Percentiles rank a stretch among this genome's conserved stretches.
Conservation (phyloP, 2,113 vertebrate genomes). For the Alaudala cheleensis region DNA sequence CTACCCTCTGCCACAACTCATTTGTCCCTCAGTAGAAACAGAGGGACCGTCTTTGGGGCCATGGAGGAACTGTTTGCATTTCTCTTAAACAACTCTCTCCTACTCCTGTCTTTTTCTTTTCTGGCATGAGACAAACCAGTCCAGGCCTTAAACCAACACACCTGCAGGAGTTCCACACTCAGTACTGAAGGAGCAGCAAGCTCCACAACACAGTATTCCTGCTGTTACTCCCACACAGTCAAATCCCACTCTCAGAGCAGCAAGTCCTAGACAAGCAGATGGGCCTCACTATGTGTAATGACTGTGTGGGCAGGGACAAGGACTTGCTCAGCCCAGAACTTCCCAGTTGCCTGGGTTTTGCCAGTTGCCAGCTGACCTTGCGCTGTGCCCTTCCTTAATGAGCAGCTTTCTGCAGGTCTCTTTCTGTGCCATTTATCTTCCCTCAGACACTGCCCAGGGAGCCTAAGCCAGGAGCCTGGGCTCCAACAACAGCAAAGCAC, state of each 20-base stretch:
- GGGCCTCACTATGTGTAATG: neutral
- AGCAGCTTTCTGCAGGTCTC: neutral
- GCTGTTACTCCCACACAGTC: neutral
- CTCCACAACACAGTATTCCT: neutral
- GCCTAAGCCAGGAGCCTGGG: neutral
- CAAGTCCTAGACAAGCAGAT: neutral
- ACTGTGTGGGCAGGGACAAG: neutral
- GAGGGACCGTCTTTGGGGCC: neutral
- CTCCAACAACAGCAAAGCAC: neutral
- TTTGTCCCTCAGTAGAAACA: neutral
- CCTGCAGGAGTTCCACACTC: neutral
- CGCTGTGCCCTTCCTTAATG: neutral
- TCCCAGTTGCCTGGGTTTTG: neutral
- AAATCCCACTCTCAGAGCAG: neutral
- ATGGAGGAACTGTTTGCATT: neutral
- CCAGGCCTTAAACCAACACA: neutral
- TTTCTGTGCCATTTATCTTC: neutral
- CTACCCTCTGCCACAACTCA: neutral
- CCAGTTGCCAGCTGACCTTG: neutral
- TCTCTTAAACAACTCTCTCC: neutral
- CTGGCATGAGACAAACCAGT: neutral
- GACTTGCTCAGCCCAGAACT: neutral
- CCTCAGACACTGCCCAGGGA: neutral
- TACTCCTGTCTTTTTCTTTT: neutral
- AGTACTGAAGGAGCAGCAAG: neutral